Percentiles rank a stretch among this genome's conserved stretches.
Evolutionary conservation across 37 sponge, comb jelly and placozoan species (phyloP).

Genomic region (Cladorhizidae sp.): DNA sequence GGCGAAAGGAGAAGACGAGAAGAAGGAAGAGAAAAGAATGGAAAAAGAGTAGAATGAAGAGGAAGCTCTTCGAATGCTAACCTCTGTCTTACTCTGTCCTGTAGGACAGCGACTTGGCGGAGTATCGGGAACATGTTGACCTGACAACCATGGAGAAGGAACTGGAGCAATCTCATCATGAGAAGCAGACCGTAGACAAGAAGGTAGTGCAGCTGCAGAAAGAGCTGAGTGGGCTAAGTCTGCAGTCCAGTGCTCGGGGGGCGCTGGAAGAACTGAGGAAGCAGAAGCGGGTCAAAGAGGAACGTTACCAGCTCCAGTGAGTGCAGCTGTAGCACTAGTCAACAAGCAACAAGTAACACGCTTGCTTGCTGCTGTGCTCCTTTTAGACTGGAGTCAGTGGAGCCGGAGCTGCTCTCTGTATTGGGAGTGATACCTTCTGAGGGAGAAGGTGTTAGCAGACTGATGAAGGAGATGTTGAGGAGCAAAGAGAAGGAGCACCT

Average conservation of each 20-base stretch:
- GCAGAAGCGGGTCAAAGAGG: slow-evolving; percentile 59
- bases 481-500: not conserved
- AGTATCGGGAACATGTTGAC: slow-evolving; percentile 36
- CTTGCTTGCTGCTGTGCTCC: not conserved
- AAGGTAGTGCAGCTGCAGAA: slow-evolving; percentile 41
- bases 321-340: not conserved
- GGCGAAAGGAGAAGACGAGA: too few relatives aligned
- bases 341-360: not conserved
- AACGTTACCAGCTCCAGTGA: slow-evolving; percentile 56
- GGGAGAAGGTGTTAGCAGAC: slow-evolving; percentile 41
- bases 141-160: slow-evolving; percentile 50
- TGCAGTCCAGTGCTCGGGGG: slow-evolving; percentile 71
- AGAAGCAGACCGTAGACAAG: slow-evolving; percentile 50
- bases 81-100: not conserved
- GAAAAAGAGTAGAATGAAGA: not conserved
- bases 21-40: not conserved
- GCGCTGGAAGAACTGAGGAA: slow-evolving; percentile 71
- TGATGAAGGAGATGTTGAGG: slow-evolving; percentile 24
- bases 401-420: slow-evolving; percentile 47
- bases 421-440: slow-evolving; percentile 39
- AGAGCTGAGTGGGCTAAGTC: slow-evolving; percentile 61
- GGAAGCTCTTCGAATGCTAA: not conserved
- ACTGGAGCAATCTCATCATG: not conserved
- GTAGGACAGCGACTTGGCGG: slow-evolving; percentile 62
- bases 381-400: slow-evolving; percentile 20